Base-by-base conservation (phyloP, 2,113 vertebrate genomes). In the Plotosus lineatus region DNA sequence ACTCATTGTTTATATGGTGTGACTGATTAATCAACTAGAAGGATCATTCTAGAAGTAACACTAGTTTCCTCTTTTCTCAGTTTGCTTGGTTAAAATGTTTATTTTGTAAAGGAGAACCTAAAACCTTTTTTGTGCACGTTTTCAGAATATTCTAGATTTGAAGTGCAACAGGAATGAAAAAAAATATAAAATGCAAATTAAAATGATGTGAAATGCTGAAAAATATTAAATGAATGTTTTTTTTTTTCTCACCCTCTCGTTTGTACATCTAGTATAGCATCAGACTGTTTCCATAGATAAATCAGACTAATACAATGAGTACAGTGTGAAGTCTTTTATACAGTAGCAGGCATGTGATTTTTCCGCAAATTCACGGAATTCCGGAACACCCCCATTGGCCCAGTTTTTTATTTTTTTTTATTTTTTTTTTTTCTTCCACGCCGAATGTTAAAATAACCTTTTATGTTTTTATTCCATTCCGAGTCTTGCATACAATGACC, bases 71-170 rank as follows among this genome's bases (percentile, higher is more conserved):
- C 90, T 92, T 89, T 92, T 92, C 93, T 89, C 90, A 92, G 91
- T 92, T 92, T 92, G 90, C 91, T 92, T 85, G 80, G 90, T 87
- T 91, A 88, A 88, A 89, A 90, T 89, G 88, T 92, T 89, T 90
- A 91, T 92, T 92, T 91, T 91, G 89, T 90, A 92, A 86, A 88
- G 86, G 83, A 86, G 71, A 82, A 87, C 74, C 66, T 86, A 93
- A 92, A 92, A 93, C 91, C 90, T 91, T 86, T 87, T 92, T 91
- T 93, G 90, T 94, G 92, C 93, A 94, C 91, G 90, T 93, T 92
- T 92, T 92, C 90, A 92, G 92, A 94, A 88, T 90, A 93, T 91
- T 93, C 92, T 93, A 93, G 92, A 92, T 87, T 90, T 92, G 91
- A 90, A 86, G 91, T 94, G 92, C 92, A 92, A 92, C 92, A 90